A percentile compares a stretch with the other conserved stretches of the same genome.
Conservation (phyloP, 2,797 vertebrate genomes). For the Podarcis lilfordi region DNA sequence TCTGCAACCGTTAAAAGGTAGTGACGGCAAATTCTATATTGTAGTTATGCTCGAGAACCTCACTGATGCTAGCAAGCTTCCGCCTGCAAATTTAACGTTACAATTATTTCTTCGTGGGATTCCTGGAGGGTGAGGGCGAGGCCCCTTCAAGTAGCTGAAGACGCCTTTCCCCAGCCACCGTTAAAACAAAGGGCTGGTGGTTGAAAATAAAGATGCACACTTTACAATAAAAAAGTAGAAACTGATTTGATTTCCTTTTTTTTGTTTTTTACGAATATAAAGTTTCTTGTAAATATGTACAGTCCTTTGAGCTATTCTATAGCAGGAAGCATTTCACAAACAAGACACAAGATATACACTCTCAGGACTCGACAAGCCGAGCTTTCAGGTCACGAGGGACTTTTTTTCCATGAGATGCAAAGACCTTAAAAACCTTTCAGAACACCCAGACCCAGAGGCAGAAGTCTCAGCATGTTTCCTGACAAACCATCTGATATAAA, state of each 20-base stretch:
- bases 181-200: constrained; percentile 79
- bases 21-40: constrained; percentile 78
- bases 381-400: constrained; percentile 75
- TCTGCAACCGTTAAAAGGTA: constrained; percentile 77
- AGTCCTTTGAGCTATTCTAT: constrained; percentile 82
- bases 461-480: constrained; percentile 75
- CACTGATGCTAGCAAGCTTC: constrained; percentile 73
- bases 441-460: constrained; percentile 78
- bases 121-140: constrained; percentile 63
- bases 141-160: constrained; percentile 68
- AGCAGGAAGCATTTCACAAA: constrained; percentile 82
- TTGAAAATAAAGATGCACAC: constrained; percentile 77
- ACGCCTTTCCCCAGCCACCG: constrained; percentile 73
- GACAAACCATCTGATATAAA: constrained; percentile 70
- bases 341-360: constrained; percentile 77
- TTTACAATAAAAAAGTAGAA: constrained; percentile 90
- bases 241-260: constrained; percentile 84
- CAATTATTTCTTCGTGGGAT: constrained; percentile 74
- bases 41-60: constrained; percentile 73
- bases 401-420: constrained; percentile 77
- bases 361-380: constrained; percentile 71
- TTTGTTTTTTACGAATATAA: constrained; percentile 82
- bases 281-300: constrained; percentile 86
- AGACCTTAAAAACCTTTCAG: constrained; percentile 76
- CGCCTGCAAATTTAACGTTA: constrained; percentile 63